Percentiles rank a stretch among this genome's conserved stretches.
phyloP scores from a whole-genome alignment of 2,888 invertebrate genomes.

The Onchidella celtica region DNA sequence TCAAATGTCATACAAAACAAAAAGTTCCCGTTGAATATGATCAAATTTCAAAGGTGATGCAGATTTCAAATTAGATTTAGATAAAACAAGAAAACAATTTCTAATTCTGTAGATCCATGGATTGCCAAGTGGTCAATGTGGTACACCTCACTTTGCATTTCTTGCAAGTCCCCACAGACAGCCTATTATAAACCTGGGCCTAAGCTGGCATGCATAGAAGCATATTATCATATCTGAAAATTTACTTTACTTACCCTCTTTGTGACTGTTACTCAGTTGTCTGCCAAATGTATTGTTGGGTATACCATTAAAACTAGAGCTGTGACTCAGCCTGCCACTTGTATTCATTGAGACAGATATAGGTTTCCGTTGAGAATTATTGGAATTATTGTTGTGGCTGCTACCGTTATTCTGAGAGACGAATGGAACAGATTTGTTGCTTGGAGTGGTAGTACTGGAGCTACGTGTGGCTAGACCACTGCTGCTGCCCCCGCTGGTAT shows the following conservation, averaged over 20 bases:
- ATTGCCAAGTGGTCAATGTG: too few relatives aligned
- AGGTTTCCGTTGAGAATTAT: conserved; percentile 18
- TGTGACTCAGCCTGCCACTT: conserved; percentile 8
- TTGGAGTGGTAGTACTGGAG: conserved; percentile 19
- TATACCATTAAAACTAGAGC: conserved; percentile 30
- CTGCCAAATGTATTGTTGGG: background rate
- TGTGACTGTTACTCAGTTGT: conserved; percentile 22
- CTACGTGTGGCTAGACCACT: background rate
- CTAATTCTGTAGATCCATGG: too few relatives aligned
- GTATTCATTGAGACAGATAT: background rate
- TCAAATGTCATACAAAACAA: too few relatives aligned
- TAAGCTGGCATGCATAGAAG: too few relatives aligned
- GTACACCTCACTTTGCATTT: too few relatives aligned
- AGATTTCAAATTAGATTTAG: too few relatives aligned
- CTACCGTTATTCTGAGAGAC: background rate
- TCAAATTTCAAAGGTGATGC: too few relatives aligned
- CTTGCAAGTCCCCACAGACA: too few relatives aligned
- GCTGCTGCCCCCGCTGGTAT: background rate
- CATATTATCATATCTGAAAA: too few relatives aligned
- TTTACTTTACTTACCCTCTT: conserved; percentile 44
- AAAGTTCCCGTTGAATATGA: too few relatives aligned
- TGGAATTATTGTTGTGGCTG: conserved; percentile 15
- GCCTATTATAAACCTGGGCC: too few relatives aligned
- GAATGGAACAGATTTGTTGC: conserved; percentile 17
- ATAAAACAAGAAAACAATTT: too few relatives aligned